Conservation (phyloP, 2,797 vertebrate species). For the Atherinosoma microstoma region DNA sequence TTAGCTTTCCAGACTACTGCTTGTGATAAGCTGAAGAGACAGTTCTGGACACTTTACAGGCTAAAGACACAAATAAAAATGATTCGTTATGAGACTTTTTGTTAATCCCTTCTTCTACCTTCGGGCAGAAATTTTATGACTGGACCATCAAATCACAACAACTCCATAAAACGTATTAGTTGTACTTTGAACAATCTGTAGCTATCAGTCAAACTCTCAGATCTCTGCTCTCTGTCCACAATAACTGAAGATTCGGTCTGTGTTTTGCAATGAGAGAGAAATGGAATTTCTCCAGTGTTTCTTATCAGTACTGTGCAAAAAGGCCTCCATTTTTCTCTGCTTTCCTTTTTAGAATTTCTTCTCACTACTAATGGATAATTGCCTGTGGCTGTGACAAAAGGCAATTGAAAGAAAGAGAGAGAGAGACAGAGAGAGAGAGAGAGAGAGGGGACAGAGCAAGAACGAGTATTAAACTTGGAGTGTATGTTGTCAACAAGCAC, state of each 20-base stretch:
- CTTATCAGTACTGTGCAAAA: conserved; percentile 82
- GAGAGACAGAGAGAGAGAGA: not conserved
- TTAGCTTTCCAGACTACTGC: not conserved
- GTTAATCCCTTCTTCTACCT: not conserved
- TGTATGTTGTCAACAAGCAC: conserved; percentile 67
- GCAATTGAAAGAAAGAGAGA: conserved; percentile 27
- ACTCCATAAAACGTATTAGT: conserved; percentile 16
- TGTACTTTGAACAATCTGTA: conserved; percentile 44
- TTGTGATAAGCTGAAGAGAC: conserved; percentile 5
- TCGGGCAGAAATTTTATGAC: conserved; percentile 4
- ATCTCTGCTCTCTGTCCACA: conserved; percentile 39
- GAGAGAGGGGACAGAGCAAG: conserved; percentile 1
- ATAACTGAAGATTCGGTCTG: conserved; percentile 42
- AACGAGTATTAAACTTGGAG: conserved; percentile 56
- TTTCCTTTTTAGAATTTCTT: conserved; percentile 60
- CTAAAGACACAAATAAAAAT: not conserved
- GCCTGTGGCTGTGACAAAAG: conserved; percentile 68
- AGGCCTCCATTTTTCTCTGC: conserved; percentile 61
- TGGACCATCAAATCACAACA: conserved; percentile 26
- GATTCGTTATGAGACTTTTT: not conserved
- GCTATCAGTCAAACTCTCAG: conserved; percentile 48
- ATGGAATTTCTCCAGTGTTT: conserved; percentile 52
- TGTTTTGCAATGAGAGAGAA: conserved; percentile 38
- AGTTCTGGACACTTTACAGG: conserved; percentile 1
- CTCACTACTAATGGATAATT: conserved; percentile 76